phyloP scores from a whole-genome alignment of 2,888 invertebrate genomes.

The Chloroclysta siterata region DNA sequence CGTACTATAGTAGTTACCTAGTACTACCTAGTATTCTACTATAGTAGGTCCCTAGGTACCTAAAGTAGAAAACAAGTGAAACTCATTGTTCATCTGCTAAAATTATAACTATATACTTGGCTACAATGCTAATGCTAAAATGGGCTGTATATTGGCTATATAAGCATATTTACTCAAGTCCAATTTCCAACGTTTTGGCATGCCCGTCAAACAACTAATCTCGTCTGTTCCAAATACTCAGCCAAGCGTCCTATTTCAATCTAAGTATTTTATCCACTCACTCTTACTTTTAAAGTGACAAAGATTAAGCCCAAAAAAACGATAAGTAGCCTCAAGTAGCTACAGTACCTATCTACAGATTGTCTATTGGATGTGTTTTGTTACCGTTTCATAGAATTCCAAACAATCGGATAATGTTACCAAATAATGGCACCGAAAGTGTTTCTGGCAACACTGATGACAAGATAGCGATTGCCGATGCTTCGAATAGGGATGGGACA shows the following conservation, averaged over 20 bases:
- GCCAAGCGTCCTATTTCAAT: conserved; percentile 29
- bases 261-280: conserved; percentile 20
- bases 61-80: no score
- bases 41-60: no score
- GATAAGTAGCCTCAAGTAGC: conserved; percentile 35
- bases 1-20: no score
- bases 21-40: no score
- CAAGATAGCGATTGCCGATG: conserved; percentile 36
- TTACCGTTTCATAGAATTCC: conserved; percentile 35
- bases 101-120: no score
- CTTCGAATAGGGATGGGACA: conserved; percentile 30
- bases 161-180: background rate
- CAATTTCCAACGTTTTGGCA: background rate
- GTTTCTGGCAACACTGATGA: conserved; percentile 65
- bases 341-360: conserved; percentile 10
- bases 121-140: no score
- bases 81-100: no score
- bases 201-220: background rate
- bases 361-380: conserved; percentile 40
- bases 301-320: conserved; percentile 42
- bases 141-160: background rate
- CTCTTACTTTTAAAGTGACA: conserved; percentile 32
- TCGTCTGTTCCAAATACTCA: conserved; percentile 25
- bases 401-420: conserved; percentile 60
- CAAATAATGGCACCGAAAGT: conserved; percentile 65